These are phyloP conservation scores for Ceratina australensis DNA, from an alignment of 1,140 invertebrate genomes.

Conservation along the genomic window DNA sequence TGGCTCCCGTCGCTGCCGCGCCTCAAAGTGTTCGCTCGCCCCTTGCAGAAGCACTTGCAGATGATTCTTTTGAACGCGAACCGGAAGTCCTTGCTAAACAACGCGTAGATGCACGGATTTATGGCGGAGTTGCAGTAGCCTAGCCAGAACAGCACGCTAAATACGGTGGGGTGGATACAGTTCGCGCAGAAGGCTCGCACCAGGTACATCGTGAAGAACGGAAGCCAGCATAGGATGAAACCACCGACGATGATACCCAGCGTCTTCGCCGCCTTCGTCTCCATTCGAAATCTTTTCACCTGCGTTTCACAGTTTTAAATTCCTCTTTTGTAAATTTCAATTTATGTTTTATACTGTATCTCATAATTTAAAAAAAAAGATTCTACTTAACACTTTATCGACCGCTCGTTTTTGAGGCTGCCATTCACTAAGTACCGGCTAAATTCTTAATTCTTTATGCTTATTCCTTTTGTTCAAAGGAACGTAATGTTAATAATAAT, in stretches of 20 bases:
- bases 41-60: conserved; percentile 87
- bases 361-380: too few relatives aligned
- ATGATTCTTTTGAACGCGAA: conserved; percentile 95
- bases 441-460: too few relatives aligned
- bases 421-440: too few relatives aligned
- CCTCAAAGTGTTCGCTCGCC: conserved; percentile 74
- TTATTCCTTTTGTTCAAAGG: too few relatives aligned
- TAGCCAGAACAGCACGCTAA: conserved; percentile 97
- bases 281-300: conserved; percentile 92
- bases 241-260: conserved; percentile 96
- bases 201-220: conserved; percentile 97
- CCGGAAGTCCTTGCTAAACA: conserved; percentile 95
- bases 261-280: conserved; percentile 96
- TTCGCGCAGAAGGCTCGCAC: conserved; percentile 89
- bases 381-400: too few relatives aligned
- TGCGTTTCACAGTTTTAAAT: conserved; percentile 55
- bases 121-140: conserved; percentile 98
- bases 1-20: conserved; percentile 86
- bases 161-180: conserved; percentile 89
- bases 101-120: conserved; percentile 95
- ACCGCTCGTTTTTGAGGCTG: too few relatives aligned
- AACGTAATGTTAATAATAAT: too few relatives aligned
- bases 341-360: too few relatives aligned
- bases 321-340: background rate
- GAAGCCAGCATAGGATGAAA: conserved; percentile 96